Evolutionary conservation across 2,113 vertebrate genomes (phyloP).

Genomic region (Eurypyga helias): DNA sequence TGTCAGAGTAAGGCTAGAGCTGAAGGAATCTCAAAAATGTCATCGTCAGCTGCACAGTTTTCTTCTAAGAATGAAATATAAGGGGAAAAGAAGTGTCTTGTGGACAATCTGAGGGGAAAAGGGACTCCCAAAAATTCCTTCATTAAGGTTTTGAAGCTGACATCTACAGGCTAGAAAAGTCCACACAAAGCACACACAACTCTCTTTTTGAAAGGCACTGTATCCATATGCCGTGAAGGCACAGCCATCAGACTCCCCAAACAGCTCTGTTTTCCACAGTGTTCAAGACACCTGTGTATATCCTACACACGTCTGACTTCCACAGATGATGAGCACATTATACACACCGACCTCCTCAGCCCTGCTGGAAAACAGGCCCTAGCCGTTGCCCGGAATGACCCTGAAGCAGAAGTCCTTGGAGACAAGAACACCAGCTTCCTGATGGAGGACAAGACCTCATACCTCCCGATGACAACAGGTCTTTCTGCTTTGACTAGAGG

Average conservation of each 20-base stretch:
- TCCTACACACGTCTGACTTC: neutral
- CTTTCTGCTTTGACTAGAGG: neutral
- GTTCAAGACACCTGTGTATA: neutral
- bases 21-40: neutral
- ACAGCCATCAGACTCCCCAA: neutral
- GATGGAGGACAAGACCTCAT: neutral
- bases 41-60: neutral
- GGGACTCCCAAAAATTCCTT: neutral
- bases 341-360: neutral
- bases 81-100: neutral
- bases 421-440: neutral
- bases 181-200: neutral
- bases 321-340: neutral
- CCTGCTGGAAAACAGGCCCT: neutral
- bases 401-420: neutral
- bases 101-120: neutral
- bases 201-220: neutral
- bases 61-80: constrained; percentile 1
- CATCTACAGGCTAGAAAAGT: neutral
- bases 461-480: neutral
- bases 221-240: neutral
- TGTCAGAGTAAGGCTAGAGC: neutral
- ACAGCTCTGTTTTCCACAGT: neutral
- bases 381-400: neutral
- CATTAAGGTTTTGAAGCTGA: neutral